A percentile compares a stretch with the other conserved stretches of the same genome.
phyloP scores from a whole-genome alignment of 2,888 invertebrate species.

The Drosophila paranaensis region DNA sequence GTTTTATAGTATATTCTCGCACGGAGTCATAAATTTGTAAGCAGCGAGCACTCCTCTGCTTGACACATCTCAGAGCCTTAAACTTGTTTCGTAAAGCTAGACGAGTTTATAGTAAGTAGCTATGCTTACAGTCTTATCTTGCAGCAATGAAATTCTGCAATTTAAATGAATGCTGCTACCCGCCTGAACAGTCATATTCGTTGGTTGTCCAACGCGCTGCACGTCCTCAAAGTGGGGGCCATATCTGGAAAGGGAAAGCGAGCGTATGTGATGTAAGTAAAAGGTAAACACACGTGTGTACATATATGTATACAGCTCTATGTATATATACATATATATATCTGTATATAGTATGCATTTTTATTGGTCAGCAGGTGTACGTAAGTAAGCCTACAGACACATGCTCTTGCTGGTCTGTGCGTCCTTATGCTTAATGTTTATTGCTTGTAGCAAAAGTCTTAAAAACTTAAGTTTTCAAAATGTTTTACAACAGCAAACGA shows the following conservation, averaged over 20 bases:
- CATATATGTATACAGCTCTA: not conserved
- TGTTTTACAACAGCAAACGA: constrained; percentile 20
- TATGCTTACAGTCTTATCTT: constrained; percentile 90
- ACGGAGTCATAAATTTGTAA: constrained; percentile 1
- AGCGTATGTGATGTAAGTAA: constrained; percentile 14
- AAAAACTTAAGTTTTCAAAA: constrained; percentile 36
- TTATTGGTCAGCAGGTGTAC: constrained; percentile 53
- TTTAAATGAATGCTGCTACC: constrained; percentile 90
- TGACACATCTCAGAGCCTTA: not conserved
- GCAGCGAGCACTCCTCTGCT: not conserved
- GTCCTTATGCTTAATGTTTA: constrained; percentile 52
- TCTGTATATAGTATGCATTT: constrained; percentile 32
- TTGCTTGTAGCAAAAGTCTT: constrained; percentile 33
- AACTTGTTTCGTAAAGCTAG: constrained; percentile 5
- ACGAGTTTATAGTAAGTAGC: constrained; percentile 12
- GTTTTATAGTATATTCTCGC: not conserved
- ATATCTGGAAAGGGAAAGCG: constrained; percentile 85
- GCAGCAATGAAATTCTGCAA: constrained; percentile 90
- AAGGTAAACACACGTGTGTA: not conserved
- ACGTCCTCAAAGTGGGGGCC: constrained; percentile 89
- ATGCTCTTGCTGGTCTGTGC: constrained; percentile 20
- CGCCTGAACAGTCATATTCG: constrained; percentile 90
- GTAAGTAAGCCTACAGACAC: constrained; percentile 13
- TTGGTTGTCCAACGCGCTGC: constrained; percentile 86
- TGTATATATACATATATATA: not conserved